Evolutionary conservation across 2,888 invertebrate genomes (phyloP).

Genomic region (Ptychoptera contaminata): DNA sequence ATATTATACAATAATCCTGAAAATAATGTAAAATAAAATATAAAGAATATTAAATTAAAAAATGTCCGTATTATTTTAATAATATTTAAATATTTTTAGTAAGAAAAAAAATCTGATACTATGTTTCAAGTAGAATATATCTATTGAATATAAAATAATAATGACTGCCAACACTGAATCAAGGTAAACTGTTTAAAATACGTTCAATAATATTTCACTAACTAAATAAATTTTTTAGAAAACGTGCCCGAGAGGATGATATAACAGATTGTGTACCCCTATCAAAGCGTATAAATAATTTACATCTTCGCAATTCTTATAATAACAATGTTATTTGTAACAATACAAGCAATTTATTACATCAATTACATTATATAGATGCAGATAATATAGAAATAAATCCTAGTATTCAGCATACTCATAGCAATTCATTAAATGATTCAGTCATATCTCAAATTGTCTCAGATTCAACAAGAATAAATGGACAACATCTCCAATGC

Average conservation of each 20-base stretch:
- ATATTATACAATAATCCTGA: no score
- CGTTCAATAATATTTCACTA: no score
- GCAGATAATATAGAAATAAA: no score
- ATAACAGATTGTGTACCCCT: constrained; percentile 56
- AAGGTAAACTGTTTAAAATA: no score
- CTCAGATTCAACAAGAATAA: neutral
- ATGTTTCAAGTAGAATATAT: no score
- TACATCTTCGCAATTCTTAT: constrained; percentile 51
- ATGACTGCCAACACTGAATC: no score
- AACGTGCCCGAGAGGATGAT: constrained; percentile 63
- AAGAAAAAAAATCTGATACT: no score
- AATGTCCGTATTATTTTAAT: no score
- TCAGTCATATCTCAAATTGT: neutral
- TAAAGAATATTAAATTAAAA: no score
- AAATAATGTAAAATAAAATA: no score
- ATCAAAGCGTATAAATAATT: constrained; percentile 79
- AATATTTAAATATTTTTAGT: no score
- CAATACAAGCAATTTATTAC: neutral
- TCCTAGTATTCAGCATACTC: neutral
- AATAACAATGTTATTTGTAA: neutral
- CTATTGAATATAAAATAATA: no score
- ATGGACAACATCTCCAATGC: neutral
- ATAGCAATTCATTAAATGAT: neutral
- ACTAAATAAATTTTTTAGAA: constrained; percentile 36
- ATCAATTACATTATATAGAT: neutral